These are phyloP conservation scores for Drosophila chauvacae DNA, from an alignment of 1,140 invertebrate genomes.

Conservation along the genomic window DNA sequence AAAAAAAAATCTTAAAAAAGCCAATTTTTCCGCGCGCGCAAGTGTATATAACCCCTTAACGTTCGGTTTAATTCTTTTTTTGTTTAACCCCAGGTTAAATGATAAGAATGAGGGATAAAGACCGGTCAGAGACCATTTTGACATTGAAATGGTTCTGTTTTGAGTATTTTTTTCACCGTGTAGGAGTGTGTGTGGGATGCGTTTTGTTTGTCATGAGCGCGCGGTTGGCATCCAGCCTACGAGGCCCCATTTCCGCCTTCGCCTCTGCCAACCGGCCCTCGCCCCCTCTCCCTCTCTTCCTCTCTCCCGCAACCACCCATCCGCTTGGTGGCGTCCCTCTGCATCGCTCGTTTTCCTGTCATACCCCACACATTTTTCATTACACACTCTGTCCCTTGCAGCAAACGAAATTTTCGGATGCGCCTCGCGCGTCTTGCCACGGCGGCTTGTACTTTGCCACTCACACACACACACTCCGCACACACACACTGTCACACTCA, in stretches of 20 bases:
- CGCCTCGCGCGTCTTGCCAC: constrained; percentile 55
- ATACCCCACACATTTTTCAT: constrained; percentile 58
- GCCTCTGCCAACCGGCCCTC: constrained; percentile 2
- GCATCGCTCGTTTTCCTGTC: constrained; percentile 50
- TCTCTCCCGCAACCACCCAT: too few relatives aligned
- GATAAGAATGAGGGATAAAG: not conserved
- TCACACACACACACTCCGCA: constrained; percentile 18
- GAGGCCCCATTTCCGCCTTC: constrained; percentile 32
- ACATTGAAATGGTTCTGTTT: not conserved
- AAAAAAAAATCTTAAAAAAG: too few relatives aligned
- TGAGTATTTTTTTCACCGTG: constrained; percentile 2
- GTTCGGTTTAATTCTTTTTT: not conserved
- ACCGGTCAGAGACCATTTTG: not conserved
- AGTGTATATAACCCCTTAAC: too few relatives aligned
- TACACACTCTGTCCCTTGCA: constrained; percentile 62
- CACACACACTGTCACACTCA: constrained; percentile 10
- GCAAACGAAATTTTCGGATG: constrained; percentile 61
- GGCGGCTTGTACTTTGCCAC: constrained; percentile 55
- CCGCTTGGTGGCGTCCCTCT: constrained; percentile 20
- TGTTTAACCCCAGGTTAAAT: too few relatives aligned
- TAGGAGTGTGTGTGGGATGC: constrained; percentile 40
- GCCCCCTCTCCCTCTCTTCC: not conserved
- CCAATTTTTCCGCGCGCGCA: too few relatives aligned
- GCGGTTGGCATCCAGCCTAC: constrained; percentile 54
- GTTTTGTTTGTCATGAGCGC: constrained; percentile 55